phyloP scores from a whole-genome alignment of 1,140 invertebrate species.

The Idris sp. region DNA sequence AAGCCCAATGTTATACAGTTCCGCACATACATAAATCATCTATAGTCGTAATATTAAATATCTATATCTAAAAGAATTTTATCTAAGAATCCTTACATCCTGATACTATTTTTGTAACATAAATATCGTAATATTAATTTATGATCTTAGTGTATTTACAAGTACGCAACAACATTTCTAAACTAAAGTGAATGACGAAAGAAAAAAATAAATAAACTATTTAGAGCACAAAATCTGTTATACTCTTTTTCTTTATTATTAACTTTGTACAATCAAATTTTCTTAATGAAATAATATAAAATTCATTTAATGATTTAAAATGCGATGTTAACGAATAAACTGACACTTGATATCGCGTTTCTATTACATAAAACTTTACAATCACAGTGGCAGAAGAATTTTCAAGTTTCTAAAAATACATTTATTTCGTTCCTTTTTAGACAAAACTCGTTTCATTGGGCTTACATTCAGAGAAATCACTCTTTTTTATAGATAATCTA shows the following conservation, averaged over 20 bases:
- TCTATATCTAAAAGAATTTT: slow-evolving; percentile 25
- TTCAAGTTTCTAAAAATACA: slow-evolving; percentile 27
- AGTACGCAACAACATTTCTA: too few relatives aligned
- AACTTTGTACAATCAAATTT: too few relatives aligned
- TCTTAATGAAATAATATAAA: background rate
- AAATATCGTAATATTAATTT: too few relatives aligned
- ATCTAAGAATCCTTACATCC: background rate
- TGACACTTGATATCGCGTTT: too few relatives aligned
- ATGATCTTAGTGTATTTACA: too few relatives aligned
- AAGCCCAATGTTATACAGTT: slow-evolving; percentile 11
- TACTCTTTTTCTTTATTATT: too few relatives aligned
- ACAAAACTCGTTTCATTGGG: slow-evolving; percentile 12
- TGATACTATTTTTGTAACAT: slow-evolving; percentile 12
- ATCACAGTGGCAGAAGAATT: background rate
- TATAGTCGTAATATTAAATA: slow-evolving; percentile 9
- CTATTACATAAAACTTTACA: too few relatives aligned
- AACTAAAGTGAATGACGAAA: too few relatives aligned
- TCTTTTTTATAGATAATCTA: slow-evolving; percentile 57
- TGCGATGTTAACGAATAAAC: too few relatives aligned
- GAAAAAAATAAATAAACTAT: too few relatives aligned
- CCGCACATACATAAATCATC: slow-evolving; percentile 14
- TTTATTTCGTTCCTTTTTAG: slow-evolving; percentile 26
- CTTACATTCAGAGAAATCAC: slow-evolving; percentile 37
- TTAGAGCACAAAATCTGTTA: too few relatives aligned
- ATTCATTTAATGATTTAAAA: background rate